Conservation (phyloP, 2,888 invertebrate genomes). For the Dolomedes plantarius region DNA sequence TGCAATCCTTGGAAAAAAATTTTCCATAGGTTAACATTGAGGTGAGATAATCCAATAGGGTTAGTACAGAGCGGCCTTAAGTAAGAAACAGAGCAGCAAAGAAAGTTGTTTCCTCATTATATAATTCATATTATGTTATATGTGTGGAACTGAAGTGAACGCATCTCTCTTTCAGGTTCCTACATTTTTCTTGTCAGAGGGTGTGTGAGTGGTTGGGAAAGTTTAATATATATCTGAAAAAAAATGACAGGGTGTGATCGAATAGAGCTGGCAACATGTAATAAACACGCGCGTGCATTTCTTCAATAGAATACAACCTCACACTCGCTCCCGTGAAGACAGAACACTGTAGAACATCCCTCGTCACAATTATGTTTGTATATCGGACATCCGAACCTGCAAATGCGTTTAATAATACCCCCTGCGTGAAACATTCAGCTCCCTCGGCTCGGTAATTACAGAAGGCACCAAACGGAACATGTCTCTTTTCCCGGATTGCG, state of each 20-base stretch:
- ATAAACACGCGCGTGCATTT: background rate
- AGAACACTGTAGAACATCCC: background rate
- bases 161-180: no score
- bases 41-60: no score
- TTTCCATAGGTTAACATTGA: no score
- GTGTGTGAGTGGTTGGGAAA: no score
- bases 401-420: conserved; percentile 5
- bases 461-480: background rate
- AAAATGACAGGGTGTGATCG: background rate
- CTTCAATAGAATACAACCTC: background rate
- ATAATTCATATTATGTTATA: no score
- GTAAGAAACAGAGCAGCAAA: no score
- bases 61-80: no score
- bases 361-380: conserved; percentile 1
- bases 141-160: no score
- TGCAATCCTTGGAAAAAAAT: no score
- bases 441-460: background rate
- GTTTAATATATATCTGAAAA: background rate
- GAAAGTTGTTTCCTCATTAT: no score
- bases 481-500: background rate
- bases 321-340: background rate
- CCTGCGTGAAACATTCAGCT: background rate
- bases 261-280: no score
- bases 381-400: background rate
- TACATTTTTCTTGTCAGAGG: no score